A percentile compares a stretch with the other conserved stretches of the same genome.
Conservation (phyloP, 2,113 vertebrate genomes). For the Salvator merianae region DNA sequence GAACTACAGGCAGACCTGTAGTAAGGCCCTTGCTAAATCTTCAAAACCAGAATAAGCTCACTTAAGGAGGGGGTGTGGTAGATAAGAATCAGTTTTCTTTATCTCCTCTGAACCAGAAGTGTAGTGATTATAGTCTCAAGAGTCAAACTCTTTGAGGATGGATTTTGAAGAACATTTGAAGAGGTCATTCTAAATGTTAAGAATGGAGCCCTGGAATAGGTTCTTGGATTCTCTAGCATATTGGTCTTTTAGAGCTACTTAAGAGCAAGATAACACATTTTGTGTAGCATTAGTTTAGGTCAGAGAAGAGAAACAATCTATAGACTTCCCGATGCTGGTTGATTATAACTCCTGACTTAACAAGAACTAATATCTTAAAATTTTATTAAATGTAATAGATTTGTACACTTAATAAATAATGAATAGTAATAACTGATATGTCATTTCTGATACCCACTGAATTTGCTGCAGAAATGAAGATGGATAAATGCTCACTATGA, state of each 20-base stretch:
- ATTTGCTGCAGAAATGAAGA: background rate
- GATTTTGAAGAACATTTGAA: background rate
- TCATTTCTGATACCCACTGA: background rate
- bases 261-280: background rate
- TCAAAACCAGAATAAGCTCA: background rate
- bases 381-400: too few species aligned
- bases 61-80: background rate
- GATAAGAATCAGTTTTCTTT: background rate
- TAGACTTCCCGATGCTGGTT: too few species aligned
- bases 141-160: background rate
- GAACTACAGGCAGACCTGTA: background rate
- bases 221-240: background rate
- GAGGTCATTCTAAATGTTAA: background rate
- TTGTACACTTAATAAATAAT: too few species aligned
- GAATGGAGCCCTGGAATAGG: background rate
- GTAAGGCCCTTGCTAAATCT: background rate
- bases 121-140: background rate
- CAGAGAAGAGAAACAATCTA: too few species aligned
- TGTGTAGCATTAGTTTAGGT: background rate
- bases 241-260: background rate
- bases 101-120: background rate
- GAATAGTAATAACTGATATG: too few species aligned
- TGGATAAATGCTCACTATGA: background rate
- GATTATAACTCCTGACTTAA: too few species aligned
- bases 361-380: too few species aligned